Evolutionary conservation across 2,113 vertebrate species (phyloP).

Genomic region (Holacanthus passer): DNA sequence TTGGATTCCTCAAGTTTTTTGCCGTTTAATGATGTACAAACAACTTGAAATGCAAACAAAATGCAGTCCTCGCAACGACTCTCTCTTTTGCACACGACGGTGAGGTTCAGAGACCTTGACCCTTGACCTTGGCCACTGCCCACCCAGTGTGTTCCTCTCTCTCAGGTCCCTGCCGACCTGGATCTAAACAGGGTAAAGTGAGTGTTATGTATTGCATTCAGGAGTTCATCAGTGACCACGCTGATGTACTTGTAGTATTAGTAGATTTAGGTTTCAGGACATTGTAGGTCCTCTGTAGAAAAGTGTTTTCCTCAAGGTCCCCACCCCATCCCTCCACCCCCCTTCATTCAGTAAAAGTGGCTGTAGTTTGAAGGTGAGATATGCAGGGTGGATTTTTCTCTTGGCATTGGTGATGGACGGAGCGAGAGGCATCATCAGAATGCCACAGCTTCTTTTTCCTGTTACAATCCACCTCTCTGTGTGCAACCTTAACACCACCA

Average conservation of each 20-base stretch:
- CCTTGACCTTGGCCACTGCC: conserved; percentile 62
- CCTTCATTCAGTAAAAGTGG: conserved; percentile 51
- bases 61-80: conserved; percentile 73
- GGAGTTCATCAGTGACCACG: conserved; percentile 89
- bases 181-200: conserved; percentile 97
- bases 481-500: conserved; percentile 40
- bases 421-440: conserved; percentile 11
- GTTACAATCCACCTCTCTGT: conserved; percentile 18
- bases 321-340: background rate
- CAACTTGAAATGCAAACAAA: conserved; percentile 69
- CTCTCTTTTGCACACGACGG: conserved; percentile 73
- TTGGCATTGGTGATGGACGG: conserved; percentile 13
- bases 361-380: conserved; percentile 87
- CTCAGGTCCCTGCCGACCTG: conserved; percentile 89
- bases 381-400: conserved; percentile 38
- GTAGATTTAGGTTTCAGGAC: conserved; percentile 82
- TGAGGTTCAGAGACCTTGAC: conserved; percentile 65
- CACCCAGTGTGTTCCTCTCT: conserved; percentile 84
- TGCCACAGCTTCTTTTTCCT: background rate
- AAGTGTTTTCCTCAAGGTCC: conserved; percentile 78
- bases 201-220: conserved; percentile 87
- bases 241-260: conserved; percentile 86
- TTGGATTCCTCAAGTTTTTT: conserved; percentile 35
- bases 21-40: conserved; percentile 48
- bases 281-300: conserved; percentile 89